Conservation (phyloP, 2,797 vertebrate species). For the Lycodopsis pacificus region DNA sequence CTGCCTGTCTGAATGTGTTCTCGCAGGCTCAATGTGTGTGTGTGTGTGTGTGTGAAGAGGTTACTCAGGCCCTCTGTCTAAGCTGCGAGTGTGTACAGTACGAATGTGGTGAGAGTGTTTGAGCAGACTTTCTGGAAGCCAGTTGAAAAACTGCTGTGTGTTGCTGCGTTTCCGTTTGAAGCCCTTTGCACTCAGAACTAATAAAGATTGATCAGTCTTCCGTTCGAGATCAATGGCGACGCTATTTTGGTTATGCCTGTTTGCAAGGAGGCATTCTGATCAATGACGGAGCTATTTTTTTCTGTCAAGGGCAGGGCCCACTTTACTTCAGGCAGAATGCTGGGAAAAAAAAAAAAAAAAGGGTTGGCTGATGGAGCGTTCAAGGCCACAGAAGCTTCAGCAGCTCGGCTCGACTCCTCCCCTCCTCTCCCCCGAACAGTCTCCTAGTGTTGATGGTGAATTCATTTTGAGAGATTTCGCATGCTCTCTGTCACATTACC, state of each 20-base stretch:
- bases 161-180: constrained; percentile 45
- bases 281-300: constrained; percentile 79
- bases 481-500: constrained; percentile 56
- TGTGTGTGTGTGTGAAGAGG: constrained; percentile 61
- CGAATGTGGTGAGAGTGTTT: constrained; percentile 38
- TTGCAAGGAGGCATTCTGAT: constrained; percentile 75
- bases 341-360: constrained; percentile 2
- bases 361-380: constrained; percentile 66
- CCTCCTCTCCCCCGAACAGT: constrained; percentile 34
- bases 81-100: constrained; percentile 51
- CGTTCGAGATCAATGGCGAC: constrained; percentile 76
- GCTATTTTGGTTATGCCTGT: constrained; percentile 81
- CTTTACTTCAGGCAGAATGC: constrained; percentile 63
- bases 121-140: constrained; percentile 56
- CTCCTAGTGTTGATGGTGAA: constrained; percentile 54
- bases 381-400: constrained; percentile 61
- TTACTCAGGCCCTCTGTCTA: constrained; percentile 59
- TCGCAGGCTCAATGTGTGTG: constrained; percentile 44
- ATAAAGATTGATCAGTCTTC: constrained; percentile 80
- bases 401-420: constrained; percentile 30
- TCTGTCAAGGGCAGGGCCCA: constrained; percentile 65
- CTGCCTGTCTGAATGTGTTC: constrained; percentile 59
- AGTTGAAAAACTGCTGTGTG: constrained; percentile 15
- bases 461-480: constrained; percentile 57
- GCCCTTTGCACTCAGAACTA: constrained; percentile 72